Evolutionary conservation across 2,113 vertebrate species (phyloP).

Genomic region (Dissostichus mawsoni): DNA sequence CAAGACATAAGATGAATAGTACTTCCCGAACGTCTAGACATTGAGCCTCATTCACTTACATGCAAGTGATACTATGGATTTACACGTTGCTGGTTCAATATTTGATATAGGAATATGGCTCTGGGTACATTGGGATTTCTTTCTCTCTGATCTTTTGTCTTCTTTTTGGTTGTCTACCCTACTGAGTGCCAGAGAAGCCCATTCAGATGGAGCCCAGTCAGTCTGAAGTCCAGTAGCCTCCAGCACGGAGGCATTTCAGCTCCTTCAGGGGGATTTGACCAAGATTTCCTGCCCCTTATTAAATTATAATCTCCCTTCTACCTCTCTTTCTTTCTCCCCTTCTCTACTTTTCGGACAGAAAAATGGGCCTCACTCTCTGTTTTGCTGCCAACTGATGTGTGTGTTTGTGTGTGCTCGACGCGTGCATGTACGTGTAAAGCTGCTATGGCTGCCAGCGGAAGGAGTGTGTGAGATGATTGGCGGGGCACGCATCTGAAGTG

Average conservation of each 20-base stretch:
- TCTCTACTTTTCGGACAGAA: conserved; percentile 62
- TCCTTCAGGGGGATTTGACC: conserved; percentile 81
- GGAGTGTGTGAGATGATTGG: conserved; percentile 60
- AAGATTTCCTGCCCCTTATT: conserved; percentile 86
- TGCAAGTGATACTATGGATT: conserved; percentile 6
- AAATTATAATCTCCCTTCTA: conserved; percentile 84
- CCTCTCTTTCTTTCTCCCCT: conserved; percentile 55
- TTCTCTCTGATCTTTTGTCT: conserved; percentile 51
- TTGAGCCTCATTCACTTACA: not conserved
- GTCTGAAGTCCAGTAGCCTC: conserved; percentile 65
- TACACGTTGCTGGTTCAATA: conserved; percentile 15
- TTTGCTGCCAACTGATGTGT: conserved; percentile 68
- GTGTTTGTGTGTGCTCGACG: conserved; percentile 49
- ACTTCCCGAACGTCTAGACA: not conserved
- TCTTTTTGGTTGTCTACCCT: conserved; percentile 31
- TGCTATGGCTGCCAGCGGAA: conserved; percentile 45
- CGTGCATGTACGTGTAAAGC: conserved; percentile 43
- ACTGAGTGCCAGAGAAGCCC: conserved; percentile 60
- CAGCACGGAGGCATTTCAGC: conserved; percentile 78
- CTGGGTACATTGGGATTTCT: conserved; percentile 29
- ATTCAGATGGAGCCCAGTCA: conserved; percentile 68
- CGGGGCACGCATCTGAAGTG: conserved; percentile 68
- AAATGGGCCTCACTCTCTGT: conserved; percentile 63
- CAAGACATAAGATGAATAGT: not conserved
- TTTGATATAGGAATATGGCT: conserved; percentile 9